Percentiles rank a stretch among this genome's conserved stretches.
phyloP scores from a whole-genome alignment of 2,888 invertebrate species.

The Shargacucullia verbasci region DNA sequence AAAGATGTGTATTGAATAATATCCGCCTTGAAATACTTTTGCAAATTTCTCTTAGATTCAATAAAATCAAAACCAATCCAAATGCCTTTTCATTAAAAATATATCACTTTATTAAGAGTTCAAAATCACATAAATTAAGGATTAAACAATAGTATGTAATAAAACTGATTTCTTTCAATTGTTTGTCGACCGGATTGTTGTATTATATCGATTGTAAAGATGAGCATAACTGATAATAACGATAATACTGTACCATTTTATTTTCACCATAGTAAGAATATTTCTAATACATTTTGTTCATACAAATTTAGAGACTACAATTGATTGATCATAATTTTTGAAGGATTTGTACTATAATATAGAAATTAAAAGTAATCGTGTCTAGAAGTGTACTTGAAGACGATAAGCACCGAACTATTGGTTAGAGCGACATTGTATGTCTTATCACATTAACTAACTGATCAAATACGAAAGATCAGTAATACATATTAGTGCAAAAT shows the following conservation, averaged over 20 bases:
- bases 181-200: constrained; percentile 50
- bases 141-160: constrained; percentile 47
- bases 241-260: constrained; percentile 58
- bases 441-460: constrained; percentile 34
- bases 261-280: constrained; percentile 41
- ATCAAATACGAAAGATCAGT: constrained; percentile 18
- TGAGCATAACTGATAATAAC: constrained; percentile 37
- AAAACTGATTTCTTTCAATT: constrained; percentile 43
- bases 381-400: constrained; percentile 19
- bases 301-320: constrained; percentile 48
- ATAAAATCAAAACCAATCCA: constrained; percentile 15
- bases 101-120: constrained; percentile 81
- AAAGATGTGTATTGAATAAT: not conserved
- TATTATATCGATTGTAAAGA: constrained; percentile 22
- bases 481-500: constrained; percentile 20
- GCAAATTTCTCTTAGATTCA: not conserved
- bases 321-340: constrained; percentile 13
- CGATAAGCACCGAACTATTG: constrained; percentile 40
- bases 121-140: constrained; percentile 65
- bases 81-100: constrained; percentile 68
- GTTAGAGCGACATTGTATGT: constrained; percentile 46
- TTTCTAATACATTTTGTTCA: constrained; percentile 45
- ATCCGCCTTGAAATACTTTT: constrained; percentile 1
- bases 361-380: constrained; percentile 42
- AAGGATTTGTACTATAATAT: constrained; percentile 51